Percentiles rank a stretch among this genome's conserved stretches.
Evolutionary conservation across 2,113 vertebrate species (phyloP).

Genomic region (Mungos mungo): DNA sequence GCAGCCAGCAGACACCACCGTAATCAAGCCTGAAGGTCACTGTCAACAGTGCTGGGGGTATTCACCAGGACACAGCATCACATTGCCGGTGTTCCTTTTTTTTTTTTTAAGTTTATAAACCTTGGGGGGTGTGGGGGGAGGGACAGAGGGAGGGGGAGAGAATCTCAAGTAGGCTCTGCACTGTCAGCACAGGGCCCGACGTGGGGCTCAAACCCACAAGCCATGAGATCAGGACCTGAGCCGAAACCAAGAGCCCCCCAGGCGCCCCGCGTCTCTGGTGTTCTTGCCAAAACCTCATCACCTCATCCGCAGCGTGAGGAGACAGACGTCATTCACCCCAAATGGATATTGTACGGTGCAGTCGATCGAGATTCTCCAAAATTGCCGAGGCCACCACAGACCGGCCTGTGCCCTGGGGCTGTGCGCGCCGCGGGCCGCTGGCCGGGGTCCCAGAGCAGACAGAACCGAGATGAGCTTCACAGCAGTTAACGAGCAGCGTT

Average conservation of each 20-base stretch:
- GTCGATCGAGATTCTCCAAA: neutral
- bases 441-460: neutral
- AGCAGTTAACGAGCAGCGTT: neutral
- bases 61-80: neutral
- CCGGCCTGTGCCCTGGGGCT: neutral
- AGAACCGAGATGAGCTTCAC: neutral
- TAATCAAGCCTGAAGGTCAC: neutral
- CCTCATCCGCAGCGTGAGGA: neutral
- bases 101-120: too few species aligned
- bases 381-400: neutral
- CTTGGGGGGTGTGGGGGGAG: too few species aligned
- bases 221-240: too few species aligned
- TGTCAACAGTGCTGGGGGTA: accelerated
- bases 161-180: too few species aligned
- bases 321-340: neutral
- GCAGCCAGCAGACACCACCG: neutral
- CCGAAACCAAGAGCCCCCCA: too few species aligned
- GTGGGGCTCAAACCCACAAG: too few species aligned
- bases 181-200: too few species aligned
- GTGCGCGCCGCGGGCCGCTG: neutral
- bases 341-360: accelerated
- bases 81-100: too few species aligned
- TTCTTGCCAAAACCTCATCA: neutral
- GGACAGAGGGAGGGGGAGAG: too few species aligned
- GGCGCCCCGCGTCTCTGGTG: too few species aligned